Evolutionary conservation across 2,888 invertebrate genomes (phyloP).

Genomic region (Mellilla xanthometata): DNA sequence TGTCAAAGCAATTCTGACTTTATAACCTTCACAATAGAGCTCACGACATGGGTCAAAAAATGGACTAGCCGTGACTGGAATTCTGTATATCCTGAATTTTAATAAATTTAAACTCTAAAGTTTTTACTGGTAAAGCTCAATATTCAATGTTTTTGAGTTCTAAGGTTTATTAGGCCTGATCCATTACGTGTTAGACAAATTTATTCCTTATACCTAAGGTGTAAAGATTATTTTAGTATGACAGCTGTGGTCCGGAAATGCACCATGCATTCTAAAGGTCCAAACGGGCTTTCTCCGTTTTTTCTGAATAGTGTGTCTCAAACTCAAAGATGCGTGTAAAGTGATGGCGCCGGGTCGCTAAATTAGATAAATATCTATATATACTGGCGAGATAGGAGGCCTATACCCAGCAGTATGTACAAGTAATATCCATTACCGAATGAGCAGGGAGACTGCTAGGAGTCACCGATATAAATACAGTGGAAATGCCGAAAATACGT

Average conservation of each 20-base stretch:
- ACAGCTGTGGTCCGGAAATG: constrained; percentile 44
- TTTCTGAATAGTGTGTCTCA: constrained; percentile 31
- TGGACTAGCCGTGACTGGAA: too few species aligned
- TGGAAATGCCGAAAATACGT: too few species aligned
- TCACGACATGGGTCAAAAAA: constrained; percentile 3
- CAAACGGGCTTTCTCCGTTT: constrained; percentile 36
- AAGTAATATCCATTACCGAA: too few species aligned
- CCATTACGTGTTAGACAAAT: constrained; percentile 12
- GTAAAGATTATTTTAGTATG: constrained; percentile 22
- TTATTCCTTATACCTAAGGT: background rate
- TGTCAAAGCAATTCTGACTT: constrained; percentile 26
- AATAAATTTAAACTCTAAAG: background rate
- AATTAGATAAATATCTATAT: too few species aligned
- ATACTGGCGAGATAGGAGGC: too few species aligned
- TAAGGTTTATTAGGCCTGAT: background rate
- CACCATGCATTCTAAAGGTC: constrained; percentile 35
- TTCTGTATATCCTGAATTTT: background rate
- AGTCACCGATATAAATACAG: too few species aligned
- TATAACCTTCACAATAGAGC: constrained; percentile 20
- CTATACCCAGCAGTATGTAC: too few species aligned
- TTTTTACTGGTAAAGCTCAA: constrained; percentile 3
- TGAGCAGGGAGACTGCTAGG: too few species aligned
- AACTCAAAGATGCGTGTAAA: constrained; percentile 47
- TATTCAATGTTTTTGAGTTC: background rate
- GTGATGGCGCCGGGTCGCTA: constrained; percentile 20